These are phyloP conservation scores for Scytalopus superciliaris DNA, from an alignment of 2,113 vertebrate species.

Conservation along the genomic window DNA sequence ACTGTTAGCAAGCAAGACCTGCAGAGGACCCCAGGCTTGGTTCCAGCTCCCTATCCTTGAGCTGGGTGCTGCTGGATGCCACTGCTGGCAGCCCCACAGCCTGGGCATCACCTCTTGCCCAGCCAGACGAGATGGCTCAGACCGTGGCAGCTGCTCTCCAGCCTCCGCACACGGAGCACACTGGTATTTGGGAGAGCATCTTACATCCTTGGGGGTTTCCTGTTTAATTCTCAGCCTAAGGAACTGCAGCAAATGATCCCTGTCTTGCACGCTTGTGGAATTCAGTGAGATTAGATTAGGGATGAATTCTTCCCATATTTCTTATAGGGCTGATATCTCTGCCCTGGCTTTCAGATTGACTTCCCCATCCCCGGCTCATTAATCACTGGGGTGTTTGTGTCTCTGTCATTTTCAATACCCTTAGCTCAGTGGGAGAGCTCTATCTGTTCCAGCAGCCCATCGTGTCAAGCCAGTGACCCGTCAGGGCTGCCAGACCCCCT, in stretches of 20 bases:
- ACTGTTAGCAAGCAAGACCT: not conserved
- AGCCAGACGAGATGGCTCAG: not conserved
- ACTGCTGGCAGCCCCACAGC: not conserved
- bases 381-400: not conserved
- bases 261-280: constrained; percentile 20
- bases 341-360: not conserved
- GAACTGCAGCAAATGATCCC: not conserved
- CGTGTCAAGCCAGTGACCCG: not conserved
- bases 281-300: constrained; percentile 51
- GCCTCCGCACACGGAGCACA: not conserved
- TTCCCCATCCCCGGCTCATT: not conserved
- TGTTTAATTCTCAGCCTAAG: constrained; percentile 1
- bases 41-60: not conserved
- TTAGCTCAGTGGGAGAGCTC: not conserved
- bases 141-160: fast-evolving
- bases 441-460: not conserved
- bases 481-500: not conserved
- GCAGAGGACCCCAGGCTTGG: not conserved
- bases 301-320: constrained; percentile 57
- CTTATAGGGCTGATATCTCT: constrained; percentile 33
- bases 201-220: not conserved
- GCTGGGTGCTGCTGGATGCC: not conserved
- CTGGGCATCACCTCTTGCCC: not conserved
- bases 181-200: not conserved
- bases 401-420: not conserved